Conservation (phyloP, 1,140 invertebrate genomes). For the Lordiphosa collinella region DNA sequence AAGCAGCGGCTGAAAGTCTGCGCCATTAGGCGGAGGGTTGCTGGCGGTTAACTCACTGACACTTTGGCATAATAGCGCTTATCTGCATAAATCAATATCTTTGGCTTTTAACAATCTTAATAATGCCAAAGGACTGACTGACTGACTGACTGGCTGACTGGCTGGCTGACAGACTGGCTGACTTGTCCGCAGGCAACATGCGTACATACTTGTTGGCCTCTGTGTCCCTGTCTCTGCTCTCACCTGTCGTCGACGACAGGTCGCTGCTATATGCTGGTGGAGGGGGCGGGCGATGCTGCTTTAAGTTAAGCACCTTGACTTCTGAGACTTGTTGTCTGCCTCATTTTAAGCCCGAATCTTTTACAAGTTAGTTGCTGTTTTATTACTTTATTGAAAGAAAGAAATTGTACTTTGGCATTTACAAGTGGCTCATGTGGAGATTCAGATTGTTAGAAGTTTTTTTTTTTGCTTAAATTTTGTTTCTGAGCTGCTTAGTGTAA, state of each 20-base stretch:
- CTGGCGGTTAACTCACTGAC: constrained; percentile 41
- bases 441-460: too few relatives aligned
- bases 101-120: constrained; percentile 70
- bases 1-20: constrained; percentile 6
- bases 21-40: constrained; percentile 41
- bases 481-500: too few relatives aligned
- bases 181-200: background rate
- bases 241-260: constrained; percentile 12
- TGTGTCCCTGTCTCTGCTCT: background rate
- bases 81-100: constrained; percentile 73
- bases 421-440: too few relatives aligned
- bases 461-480: too few relatives aligned
- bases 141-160: constrained; percentile 2
- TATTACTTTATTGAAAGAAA: too few relatives aligned
- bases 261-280: background rate
- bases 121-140: constrained; percentile 44
- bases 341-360: too few relatives aligned
- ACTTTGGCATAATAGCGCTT: constrained; percentile 69
- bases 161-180: background rate
- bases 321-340: too few relatives aligned
- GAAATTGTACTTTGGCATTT: too few relatives aligned
- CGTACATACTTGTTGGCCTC: background rate
- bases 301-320: too few relatives aligned
- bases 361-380: too few relatives aligned
- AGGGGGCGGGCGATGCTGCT: background rate